Base-by-base conservation (phyloP, 64 coral and sea anemone species). In the Montipora capricornis region DNA sequence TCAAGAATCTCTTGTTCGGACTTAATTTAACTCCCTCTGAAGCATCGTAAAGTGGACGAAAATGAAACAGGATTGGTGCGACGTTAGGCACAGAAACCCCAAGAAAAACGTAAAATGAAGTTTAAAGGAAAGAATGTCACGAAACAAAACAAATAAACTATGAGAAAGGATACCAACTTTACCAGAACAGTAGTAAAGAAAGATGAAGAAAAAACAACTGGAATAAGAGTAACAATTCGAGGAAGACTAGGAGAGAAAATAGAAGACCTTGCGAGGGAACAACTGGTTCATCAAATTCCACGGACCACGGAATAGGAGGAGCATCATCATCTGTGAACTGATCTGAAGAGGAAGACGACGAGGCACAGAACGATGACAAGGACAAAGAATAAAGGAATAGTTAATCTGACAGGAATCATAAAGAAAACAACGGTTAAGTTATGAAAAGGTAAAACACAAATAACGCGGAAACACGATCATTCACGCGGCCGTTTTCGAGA, bases 321-420 rank as follows among this genome's bases (percentile, higher is more conserved):
- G 91, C 73, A 80, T 97, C 93, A 59, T 95, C 96, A 84, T 97
- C 96, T 24, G 93, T 97, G 53, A 84, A 80, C 61, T 95, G 75
- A 79, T 88, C 95, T 87, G 87, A 46, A 61, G 46, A 66, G 66
- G 4, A 61, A 80, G 16, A 91, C 46, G 48, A 46, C 29, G 64
- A 8, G 52, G 57, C 77, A 58, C 73, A 64, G 17, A 87, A 44
- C 59, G 53, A 57, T 8, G 53, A 47, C 52, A 22, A 88, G 14
- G 26, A 85, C 9, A 24, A 6, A 67, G 26, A 76, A 62, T 8
- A 82, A 2, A 82, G 14, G 60, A 49, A 58, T 82, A 1, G 0
- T 20, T 5, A 10, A 24, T 10, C 20, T n/a, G 14, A 71, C 5
- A 5, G 0, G 5, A 4, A 24, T 20, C 17, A 78, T 49, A 49